Conservation (phyloP, 1,140 invertebrate species). For the Caerostris darwini region DNA sequence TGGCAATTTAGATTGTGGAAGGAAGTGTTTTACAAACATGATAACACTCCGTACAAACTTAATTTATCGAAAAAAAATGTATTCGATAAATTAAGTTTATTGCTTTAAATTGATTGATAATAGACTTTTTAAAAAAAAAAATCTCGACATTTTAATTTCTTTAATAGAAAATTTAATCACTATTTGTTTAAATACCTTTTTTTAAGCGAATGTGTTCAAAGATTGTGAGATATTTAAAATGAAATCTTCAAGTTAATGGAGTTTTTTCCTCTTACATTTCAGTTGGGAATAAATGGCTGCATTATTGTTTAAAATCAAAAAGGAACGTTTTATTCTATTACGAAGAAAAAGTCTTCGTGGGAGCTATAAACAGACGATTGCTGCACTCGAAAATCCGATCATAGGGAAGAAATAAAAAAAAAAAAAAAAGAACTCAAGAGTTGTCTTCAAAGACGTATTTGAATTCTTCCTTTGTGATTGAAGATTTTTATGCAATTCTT, state of each 20-base stretch:
- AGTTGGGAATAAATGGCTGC: background rate
- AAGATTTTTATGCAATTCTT: too few species aligned
- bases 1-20: too few species aligned
- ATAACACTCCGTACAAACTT: too few species aligned
- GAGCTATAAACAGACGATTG: background rate
- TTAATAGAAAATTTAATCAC: background rate
- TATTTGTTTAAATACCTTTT: background rate
- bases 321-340: background rate
- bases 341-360: background rate
- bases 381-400: background rate
- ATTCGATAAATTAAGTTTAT: too few species aligned
- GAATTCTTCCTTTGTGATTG: too few species aligned
- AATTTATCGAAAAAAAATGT: too few species aligned
- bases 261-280: background rate
- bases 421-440: background rate
- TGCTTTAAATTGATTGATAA: too few species aligned
- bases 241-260: constrained; percentile 37
- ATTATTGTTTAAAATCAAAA: background rate
- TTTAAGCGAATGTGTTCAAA: background rate
- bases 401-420: too few species aligned
- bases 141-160: too few species aligned
- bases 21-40: too few species aligned
- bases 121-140: too few species aligned
- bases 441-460: too few species aligned
- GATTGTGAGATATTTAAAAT: constrained; percentile 18